These are phyloP conservation scores for Alcedo atthis DNA, from an alignment of 2,797 vertebrate species.

Conservation along the genomic window DNA sequence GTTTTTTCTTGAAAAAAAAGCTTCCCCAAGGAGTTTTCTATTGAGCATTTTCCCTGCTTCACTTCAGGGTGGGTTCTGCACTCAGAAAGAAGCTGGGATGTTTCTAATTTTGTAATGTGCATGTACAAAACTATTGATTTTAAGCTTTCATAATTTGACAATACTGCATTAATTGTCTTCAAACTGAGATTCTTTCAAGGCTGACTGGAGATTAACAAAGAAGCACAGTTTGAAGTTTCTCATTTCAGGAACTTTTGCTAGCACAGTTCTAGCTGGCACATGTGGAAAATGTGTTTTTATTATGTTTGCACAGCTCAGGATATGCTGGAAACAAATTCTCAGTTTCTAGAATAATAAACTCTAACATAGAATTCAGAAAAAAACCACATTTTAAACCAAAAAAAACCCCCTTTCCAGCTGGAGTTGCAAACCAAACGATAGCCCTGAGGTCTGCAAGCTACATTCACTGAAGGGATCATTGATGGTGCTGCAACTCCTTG, in stretches of 20 bases:
- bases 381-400: background rate
- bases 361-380: background rate
- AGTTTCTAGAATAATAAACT: background rate
- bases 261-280: background rate
- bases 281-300: slow-evolving; percentile 25
- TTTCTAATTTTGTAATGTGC: background rate
- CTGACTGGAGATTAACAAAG: slow-evolving; percentile 10
- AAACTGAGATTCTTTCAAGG: background rate
- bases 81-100: background rate
- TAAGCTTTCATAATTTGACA: background rate
- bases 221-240: slow-evolving; percentile 1
- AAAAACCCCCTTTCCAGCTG: background rate
- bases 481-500: background rate
- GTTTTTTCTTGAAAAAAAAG: background rate
- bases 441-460: background rate
- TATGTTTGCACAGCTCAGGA: background rate
- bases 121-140: background rate
- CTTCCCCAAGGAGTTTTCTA: background rate
- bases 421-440: background rate
- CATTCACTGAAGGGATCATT: background rate
- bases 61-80: background rate
- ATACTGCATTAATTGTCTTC: slow-evolving; percentile 7
- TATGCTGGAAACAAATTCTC: background rate
- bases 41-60: background rate
- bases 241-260: slow-evolving; percentile 19